These are phyloP conservation scores for Apogon hyalosoma DNA, from an alignment of 2,797 vertebrate genomes.

Conservation along the genomic window DNA sequence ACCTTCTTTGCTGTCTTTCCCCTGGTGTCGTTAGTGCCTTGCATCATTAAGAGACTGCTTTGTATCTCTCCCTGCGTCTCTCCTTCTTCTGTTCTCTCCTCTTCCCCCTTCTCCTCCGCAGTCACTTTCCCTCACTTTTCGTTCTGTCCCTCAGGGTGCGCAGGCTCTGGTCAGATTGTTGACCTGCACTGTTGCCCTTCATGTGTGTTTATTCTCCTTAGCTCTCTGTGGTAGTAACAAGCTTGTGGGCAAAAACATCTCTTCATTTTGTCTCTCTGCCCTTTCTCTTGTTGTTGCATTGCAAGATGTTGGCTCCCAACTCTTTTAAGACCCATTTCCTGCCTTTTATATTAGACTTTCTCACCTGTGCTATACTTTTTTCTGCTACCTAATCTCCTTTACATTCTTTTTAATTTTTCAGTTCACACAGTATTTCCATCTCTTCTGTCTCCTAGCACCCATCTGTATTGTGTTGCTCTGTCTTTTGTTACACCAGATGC, in stretches of 20 bases:
- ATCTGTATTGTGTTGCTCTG: constrained; percentile 31
- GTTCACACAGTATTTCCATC: constrained; percentile 1
- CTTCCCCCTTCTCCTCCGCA: constrained; percentile 28
- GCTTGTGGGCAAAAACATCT: constrained; percentile 52
- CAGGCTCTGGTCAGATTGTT: constrained; percentile 56
- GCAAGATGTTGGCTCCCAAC: constrained; percentile 16
- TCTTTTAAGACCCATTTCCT: constrained; percentile 1
- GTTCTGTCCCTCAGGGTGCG: constrained; percentile 45
- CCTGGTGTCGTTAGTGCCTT: constrained; percentile 43
- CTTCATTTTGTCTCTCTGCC: constrained; percentile 41
- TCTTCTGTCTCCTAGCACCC: constrained; percentile 19
- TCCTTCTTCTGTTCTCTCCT: constrained; percentile 30
- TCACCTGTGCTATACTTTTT: not conserved
- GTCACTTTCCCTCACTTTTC: constrained; percentile 41
- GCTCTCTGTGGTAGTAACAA: constrained; percentile 51
- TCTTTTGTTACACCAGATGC: constrained; percentile 74
- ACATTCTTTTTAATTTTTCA: not conserved
- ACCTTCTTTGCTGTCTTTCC: constrained; percentile 12
- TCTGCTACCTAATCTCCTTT: not conserved
- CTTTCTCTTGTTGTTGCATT: constrained; percentile 18
- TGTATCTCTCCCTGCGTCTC: constrained; percentile 33
- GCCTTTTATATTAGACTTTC: not conserved
- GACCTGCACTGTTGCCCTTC: constrained; percentile 59
- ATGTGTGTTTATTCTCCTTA: constrained; percentile 50
- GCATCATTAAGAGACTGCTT: constrained; percentile 64